phyloP scores from a whole-genome alignment of 2,797 vertebrate species.

The Ctenopoma multispine region DNA sequence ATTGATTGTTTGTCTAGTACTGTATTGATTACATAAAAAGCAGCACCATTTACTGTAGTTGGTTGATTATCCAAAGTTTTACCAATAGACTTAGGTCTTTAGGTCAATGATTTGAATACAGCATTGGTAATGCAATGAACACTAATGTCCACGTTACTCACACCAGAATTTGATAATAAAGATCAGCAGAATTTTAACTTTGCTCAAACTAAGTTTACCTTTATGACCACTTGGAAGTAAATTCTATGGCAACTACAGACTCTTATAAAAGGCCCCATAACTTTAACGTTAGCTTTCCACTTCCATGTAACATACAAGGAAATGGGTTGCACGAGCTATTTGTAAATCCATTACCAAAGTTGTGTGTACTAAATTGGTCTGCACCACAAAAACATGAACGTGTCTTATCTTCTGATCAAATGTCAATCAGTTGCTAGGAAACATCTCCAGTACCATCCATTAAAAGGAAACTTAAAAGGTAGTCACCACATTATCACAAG shows the following conservation, averaged over 20 bases:
- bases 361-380: background rate
- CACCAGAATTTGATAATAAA: slow-evolving; percentile 16
- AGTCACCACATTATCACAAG: no score
- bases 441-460: background rate
- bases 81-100: slow-evolving; percentile 41
- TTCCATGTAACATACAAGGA: slow-evolving; percentile 11
- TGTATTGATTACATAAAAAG: slow-evolving; percentile 66
- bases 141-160: slow-evolving; percentile 16
- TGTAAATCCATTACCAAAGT: background rate
- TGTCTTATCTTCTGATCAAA: background rate
- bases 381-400: background rate
- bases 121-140: slow-evolving; percentile 9
- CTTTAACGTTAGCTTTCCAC: background rate
- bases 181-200: slow-evolving; percentile 27
- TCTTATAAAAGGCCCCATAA: background rate
- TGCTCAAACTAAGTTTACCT: slow-evolving; percentile 2
- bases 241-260: background rate
- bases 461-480: background rate
- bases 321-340: slow-evolving; percentile 18
- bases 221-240: background rate
- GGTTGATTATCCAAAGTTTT: slow-evolving; percentile 58
- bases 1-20: slow-evolving; percentile 66
- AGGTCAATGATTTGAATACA: slow-evolving; percentile 30
- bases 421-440: background rate
- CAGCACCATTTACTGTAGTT: slow-evolving; percentile 65